A percentile compares a stretch with the other conserved stretches of the same genome.
These are phyloP conservation scores for Dusona sp. DNA, from an alignment of 2,888 invertebrate genomes.

Conservation along the genomic window DNA sequence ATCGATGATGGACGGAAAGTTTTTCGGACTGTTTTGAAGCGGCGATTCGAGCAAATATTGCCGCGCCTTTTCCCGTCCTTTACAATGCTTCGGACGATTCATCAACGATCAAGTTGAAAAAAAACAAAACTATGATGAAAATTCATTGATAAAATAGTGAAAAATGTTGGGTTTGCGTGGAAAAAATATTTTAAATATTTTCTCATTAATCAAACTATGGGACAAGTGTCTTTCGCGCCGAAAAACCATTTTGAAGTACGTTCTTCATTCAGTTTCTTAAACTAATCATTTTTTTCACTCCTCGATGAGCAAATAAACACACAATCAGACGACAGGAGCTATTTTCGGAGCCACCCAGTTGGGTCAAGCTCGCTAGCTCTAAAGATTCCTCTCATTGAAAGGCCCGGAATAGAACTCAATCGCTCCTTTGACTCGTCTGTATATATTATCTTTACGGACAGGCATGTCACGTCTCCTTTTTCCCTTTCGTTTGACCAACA, in stretches of 20 bases:
- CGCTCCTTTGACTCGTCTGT: constrained; percentile 58
- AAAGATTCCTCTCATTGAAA: constrained; percentile 75
- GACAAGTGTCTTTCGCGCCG: too few relatives aligned
- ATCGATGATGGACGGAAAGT: background rate
- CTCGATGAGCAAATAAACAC: background rate
- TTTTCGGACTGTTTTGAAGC: constrained; percentile 25
- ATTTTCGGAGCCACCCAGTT: constrained; percentile 76
- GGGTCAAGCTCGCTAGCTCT: constrained; percentile 73
- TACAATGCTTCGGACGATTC: background rate
- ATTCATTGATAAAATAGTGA: background rate
- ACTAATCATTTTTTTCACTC: background rate
- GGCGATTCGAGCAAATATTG: constrained; percentile 1
- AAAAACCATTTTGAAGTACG: background rate
- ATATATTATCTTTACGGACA: constrained; percentile 24
- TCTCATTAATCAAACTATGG: background rate
- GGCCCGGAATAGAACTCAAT: constrained; percentile 77
- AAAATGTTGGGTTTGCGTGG: background rate
- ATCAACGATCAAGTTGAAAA: background rate
- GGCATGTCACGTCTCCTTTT: constrained; percentile 26
- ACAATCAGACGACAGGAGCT: constrained; percentile 62
- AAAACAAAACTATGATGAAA: background rate
- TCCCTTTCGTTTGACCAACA: background rate
- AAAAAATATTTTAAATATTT: background rate
- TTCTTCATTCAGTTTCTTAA: background rate
- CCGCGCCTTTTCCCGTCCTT: constrained; percentile 14